Evolutionary conservation across 2,888 invertebrate genomes (phyloP).

Genomic region (Mechanitis messenoides): DNA sequence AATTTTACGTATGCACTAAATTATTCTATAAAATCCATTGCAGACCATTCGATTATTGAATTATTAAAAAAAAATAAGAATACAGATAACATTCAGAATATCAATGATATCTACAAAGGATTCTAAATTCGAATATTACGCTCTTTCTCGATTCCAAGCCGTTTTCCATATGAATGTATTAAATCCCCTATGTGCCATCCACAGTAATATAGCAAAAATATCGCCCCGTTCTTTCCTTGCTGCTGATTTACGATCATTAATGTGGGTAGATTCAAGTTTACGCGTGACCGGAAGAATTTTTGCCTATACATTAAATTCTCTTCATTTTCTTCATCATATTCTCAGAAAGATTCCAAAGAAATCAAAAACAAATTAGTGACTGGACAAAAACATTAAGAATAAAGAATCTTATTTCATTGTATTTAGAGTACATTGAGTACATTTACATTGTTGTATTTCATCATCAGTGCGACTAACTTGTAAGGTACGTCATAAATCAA

Average conservation of each 20-base stretch:
- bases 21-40: conserved; percentile 4
- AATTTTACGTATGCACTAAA: background rate
- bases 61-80: background rate
- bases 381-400: too few relatives aligned
- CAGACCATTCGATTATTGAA: background rate
- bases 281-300: conserved; percentile 21
- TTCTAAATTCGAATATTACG: conserved; percentile 16
- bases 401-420: too few relatives aligned
- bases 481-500: conserved; percentile 28
- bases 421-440: conserved; percentile 1
- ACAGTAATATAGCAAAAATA: conserved; percentile 39
- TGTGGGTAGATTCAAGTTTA: conserved; percentile 34
- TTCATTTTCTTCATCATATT: background rate
- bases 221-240: conserved; percentile 33
- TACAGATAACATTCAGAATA: conserved; percentile 4
- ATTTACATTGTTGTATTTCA: conserved; percentile 12
- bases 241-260: conserved; percentile 34
- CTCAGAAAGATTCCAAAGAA: too few relatives aligned
- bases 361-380: too few relatives aligned
- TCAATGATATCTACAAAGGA: conserved; percentile 8
- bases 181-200: conserved; percentile 38
- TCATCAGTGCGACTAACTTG: conserved; percentile 23
- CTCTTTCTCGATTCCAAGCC: conserved; percentile 12
- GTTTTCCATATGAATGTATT: conserved; percentile 39
- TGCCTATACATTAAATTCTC: conserved; percentile 21